Percentiles rank a stretch among this genome's conserved stretches.
phyloP scores from a whole-genome alignment of 2,113 vertebrate species.

The Stegastes partitus region DNA sequence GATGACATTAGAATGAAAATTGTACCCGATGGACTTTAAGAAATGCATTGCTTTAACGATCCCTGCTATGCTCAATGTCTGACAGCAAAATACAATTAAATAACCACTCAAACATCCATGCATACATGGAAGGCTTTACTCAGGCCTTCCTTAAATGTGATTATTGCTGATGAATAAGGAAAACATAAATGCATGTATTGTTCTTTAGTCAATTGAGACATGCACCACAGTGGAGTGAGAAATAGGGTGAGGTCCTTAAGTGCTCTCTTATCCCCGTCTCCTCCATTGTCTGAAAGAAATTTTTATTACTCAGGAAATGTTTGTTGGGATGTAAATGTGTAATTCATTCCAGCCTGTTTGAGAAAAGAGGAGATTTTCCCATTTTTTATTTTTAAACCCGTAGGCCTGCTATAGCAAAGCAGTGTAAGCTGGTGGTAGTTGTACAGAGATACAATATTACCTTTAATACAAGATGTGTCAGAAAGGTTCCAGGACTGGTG shows the following conservation, averaged over 20 bases:
- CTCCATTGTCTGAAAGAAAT: slow-evolving; percentile 48
- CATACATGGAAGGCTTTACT: too few relatives aligned
- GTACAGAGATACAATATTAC: slow-evolving; percentile 1
- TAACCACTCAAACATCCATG: too few relatives aligned
- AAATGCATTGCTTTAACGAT: too few relatives aligned
- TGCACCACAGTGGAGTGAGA: neutral
- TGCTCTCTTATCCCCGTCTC: neutral
- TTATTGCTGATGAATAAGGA: neutral
- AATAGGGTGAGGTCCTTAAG: neutral
- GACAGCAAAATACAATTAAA: too few relatives aligned
- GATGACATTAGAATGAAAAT: too few relatives aligned
- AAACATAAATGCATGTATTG: neutral
- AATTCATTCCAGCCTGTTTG: slow-evolving; percentile 12
- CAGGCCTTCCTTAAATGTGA: too few relatives aligned
- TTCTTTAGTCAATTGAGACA: neutral
- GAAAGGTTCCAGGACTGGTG: too few relatives aligned
- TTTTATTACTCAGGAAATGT: slow-evolving; percentile 55
- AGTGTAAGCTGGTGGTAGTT: neutral
- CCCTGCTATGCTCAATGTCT: too few relatives aligned
- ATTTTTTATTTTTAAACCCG: neutral
- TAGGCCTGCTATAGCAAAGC: neutral
- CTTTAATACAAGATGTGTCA: too few relatives aligned
- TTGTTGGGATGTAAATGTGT: neutral
- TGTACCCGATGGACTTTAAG: too few relatives aligned
- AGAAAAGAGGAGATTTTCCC: neutral